Evolutionary conservation across 1,140 invertebrate genomes (phyloP).

Genomic region (Penaeus vannamei): DNA sequence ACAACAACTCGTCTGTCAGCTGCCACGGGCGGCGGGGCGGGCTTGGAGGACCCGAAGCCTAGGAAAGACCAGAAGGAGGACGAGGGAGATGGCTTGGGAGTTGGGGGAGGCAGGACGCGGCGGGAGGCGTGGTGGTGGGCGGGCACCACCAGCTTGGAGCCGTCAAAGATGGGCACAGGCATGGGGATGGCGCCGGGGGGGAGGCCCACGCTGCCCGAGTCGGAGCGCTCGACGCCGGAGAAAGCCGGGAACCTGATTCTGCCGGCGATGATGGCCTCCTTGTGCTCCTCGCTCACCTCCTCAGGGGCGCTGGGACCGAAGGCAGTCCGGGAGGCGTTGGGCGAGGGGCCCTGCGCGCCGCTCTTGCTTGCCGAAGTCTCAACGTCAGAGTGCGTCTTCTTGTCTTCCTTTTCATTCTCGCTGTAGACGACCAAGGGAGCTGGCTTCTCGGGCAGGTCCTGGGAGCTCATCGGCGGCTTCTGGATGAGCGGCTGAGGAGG

Average conservation of each 20-base stretch:
- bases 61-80: constrained; percentile 42
- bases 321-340: neutral
- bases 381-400: too few species aligned
- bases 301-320: neutral
- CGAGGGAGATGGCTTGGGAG: neutral
- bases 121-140: neutral
- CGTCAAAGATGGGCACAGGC: constrained; percentile 31
- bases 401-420: too few species aligned
- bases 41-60: constrained; percentile 22
- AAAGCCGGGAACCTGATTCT: constrained; percentile 48
- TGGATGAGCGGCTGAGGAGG: constrained; percentile 13
- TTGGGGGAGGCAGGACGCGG: constrained; percentile 13
- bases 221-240: neutral
- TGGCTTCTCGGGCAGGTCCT: neutral
- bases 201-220: neutral
- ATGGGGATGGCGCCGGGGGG: constrained; percentile 44
- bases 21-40: neutral
- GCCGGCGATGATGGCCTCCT: constrained; percentile 53
- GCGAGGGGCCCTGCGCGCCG: neutral
- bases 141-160: neutral
- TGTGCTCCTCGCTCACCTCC: constrained; percentile 43
- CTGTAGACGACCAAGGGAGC: too few species aligned
- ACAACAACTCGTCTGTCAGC: neutral
- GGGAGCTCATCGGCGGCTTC: neutral
- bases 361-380: neutral